phyloP scores from a whole-genome alignment of 2,113 vertebrate genomes.

The Heterotilapia buettikoferi region DNA sequence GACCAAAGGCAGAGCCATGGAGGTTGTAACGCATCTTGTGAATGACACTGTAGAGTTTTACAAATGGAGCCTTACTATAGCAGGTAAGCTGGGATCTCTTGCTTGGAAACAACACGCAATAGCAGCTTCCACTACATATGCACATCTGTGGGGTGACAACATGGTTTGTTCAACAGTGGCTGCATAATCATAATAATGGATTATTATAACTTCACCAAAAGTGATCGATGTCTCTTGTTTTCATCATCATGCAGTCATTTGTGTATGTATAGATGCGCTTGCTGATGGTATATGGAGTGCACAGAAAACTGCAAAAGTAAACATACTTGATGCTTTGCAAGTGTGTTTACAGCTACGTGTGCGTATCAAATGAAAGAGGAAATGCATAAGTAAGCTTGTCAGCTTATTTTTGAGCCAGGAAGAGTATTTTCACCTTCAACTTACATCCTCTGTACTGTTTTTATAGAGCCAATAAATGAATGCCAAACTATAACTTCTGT shows the following conservation, averaged over 20 bases:
- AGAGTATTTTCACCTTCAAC: background rate
- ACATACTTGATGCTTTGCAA: background rate
- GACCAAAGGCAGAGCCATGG: conserved; percentile 66
- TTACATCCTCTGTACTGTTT: background rate
- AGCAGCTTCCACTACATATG: background rate
- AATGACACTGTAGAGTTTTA: conserved; percentile 93
- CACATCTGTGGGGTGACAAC: background rate
- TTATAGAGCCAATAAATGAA: background rate
- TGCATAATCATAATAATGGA: background rate
- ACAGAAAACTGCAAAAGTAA: background rate
- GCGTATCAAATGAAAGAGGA: background rate
- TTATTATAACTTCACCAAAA: background rate
- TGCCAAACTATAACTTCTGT: background rate
- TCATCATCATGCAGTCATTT: background rate
- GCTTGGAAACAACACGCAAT: background rate
- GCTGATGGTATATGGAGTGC: background rate
- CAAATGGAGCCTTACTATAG: conserved; percentile 93
- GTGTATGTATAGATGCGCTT: background rate
- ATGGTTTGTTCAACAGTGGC: background rate
- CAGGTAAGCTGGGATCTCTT: conserved; percentile 76
- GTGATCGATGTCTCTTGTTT: background rate
- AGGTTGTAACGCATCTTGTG: conserved; percentile 71
- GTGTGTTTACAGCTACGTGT: background rate
- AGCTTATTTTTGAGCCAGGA: rapidly evolving
- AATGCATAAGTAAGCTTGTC: background rate